Base-by-base conservation (phyloP, 2,888 invertebrate species). In the Teleiodes luculella region DNA sequence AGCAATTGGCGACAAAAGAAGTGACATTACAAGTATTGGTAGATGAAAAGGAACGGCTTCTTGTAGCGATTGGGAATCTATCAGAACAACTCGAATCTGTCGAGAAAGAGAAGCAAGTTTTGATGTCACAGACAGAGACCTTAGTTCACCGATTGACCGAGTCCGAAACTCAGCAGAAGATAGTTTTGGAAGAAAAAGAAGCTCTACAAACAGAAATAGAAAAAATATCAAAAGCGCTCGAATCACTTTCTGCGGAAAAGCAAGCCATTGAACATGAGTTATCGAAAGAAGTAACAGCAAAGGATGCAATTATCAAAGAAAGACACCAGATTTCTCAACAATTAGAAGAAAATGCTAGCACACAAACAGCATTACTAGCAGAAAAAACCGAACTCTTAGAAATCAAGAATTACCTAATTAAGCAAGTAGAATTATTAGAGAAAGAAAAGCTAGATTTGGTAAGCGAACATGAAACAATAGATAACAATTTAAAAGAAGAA, bases 381-480 rank as follows among this genome's bases (percentile, higher is more conserved):
- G 24, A 24, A 24, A n/a, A 43, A 43, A 43, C n/a, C n/a, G 43
- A 43, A n/a, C 13, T 43, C 2, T 2, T 43, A 1, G 13, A 43
- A 28, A 13, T 13, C n/a, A 28, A 43, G 13, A 28, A 43, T n/a
- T 28, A 28, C n/a, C 43, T 43, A 28, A n/a, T 43, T 2, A 43
- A 11, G 6, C 43, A 43, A 43, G 1, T 43, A 5, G 13, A 43
- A 13, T n/a, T 43, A 28, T 28, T 20, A 1, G 43, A 43, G 24
- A 43, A 43, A 28, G 43, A 43, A 20, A 43, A 43, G 8, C 28
- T 13, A 13, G 28, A 43, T 14, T 39, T 64, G 41, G 36, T 57
- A 3, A 28, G 60, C 20, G 57, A 70, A 43, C 66, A 64, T 13
- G 56, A 61, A 54, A 47, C 56, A 39, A 53, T 62, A 1, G 60